These are phyloP conservation scores for Nesoenas mayeri DNA, from an alignment of 2,113 vertebrate species.

Conservation along the genomic window DNA sequence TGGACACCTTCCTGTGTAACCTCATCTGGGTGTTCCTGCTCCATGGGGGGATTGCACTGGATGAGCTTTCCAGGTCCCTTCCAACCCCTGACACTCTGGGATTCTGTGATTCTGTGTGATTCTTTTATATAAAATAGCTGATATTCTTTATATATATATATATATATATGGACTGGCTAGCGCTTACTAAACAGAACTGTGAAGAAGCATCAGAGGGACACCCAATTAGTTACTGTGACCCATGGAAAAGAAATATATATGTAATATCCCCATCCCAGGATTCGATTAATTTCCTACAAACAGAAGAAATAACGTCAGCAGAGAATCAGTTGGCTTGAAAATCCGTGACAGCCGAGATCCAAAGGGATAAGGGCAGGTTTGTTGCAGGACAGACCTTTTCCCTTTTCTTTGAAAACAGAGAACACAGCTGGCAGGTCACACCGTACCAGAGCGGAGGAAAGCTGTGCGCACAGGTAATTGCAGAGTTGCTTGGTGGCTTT, in stretches of 20 bases:
- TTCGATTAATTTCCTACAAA: not conserved
- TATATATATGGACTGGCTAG: not conserved
- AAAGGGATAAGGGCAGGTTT: not conserved
- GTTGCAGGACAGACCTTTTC: not conserved
- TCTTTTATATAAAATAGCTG: not conserved
- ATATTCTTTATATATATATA: not conserved
- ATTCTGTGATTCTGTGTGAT: no score
- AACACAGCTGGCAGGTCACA: not conserved
- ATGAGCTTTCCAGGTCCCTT: no score
- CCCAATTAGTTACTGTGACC: not conserved
- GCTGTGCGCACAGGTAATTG: not conserved
- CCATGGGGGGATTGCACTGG: no score
- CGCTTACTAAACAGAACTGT: not conserved
- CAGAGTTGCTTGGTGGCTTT: slow-evolving; percentile 38
- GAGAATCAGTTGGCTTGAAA: not conserved
- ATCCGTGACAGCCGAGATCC: not conserved
- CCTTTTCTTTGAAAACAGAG: not conserved
- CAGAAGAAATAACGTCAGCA: not conserved
- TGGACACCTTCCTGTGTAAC: no score
- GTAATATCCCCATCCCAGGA: not conserved
- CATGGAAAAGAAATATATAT: not conserved
- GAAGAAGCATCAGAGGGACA: not conserved
- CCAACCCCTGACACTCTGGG: no score
- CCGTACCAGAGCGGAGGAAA: not conserved
- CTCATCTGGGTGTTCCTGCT: no score